phyloP scores from a whole-genome alignment of 2,113 vertebrate species.

The Etia nguti region DNA sequence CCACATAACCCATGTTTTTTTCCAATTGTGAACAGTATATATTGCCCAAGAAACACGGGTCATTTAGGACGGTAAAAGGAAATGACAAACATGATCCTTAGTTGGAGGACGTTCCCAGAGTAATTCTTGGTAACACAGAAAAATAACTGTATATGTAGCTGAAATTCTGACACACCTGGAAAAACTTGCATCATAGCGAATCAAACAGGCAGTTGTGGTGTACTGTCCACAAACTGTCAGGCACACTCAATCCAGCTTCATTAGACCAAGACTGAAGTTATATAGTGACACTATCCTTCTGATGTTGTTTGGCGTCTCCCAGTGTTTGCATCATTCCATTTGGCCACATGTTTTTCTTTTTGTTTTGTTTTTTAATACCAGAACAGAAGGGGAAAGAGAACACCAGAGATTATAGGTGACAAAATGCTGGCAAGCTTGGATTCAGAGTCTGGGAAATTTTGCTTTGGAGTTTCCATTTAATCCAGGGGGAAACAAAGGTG shows the following conservation, averaged over 20 bases:
- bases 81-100: background rate
- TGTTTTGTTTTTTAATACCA: background rate
- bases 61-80: background rate
- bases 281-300: background rate
- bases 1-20: background rate
- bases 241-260: background rate
- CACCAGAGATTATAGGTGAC: background rate
- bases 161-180: slow-evolving; percentile 23
- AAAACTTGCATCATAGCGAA: background rate
- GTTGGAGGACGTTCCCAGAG: background rate
- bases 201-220: background rate
- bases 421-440: background rate
- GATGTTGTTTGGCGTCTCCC: background rate
- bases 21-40: background rate
- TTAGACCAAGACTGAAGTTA: background rate
- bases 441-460: background rate
- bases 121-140: background rate
- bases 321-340: background rate
- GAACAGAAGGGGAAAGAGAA: background rate
- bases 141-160: background rate
- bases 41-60: background rate
- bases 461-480: slow-evolving; percentile 1
- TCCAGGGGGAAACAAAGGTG: background rate
- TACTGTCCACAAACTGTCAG: background rate
- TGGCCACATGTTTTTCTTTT: background rate